Base-by-base conservation (phyloP, 2,113 vertebrate genomes). In the Megaptera novaeangliae region DNA sequence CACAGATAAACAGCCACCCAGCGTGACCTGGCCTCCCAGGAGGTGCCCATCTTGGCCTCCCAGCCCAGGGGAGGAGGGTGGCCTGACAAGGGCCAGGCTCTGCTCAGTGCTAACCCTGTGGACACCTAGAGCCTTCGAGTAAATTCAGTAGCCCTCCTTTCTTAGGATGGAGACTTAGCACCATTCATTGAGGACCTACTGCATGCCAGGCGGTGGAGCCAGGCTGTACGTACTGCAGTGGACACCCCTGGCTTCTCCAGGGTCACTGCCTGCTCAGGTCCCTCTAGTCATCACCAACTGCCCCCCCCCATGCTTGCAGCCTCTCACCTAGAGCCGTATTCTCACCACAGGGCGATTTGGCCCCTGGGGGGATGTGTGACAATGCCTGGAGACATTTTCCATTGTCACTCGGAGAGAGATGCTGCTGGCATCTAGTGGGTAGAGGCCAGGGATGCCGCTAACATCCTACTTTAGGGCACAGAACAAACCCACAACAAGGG, bases 1-100 rank as follows among this genome's bases (percentile, higher is more conserved):
- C 74, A 86, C 36, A 61, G 97, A 98, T 97, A 99, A 99, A 98
- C 98, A 99, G 98, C 97, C 94, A 87, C 97, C 14, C 64, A 97
- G 98, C 68, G 25, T 31, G 88, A 72, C 81, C 95, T 57, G 68
- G 92, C n/a, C 95, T 88, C 78, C 0, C 44, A 87, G 90, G 80
- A 93, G 36, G 12, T 88, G 64, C 74, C 85, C 93, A 29, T 90
- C 63, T 55, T 20, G 94, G 92, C 74, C 89, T 91, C 78, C 34
- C 63, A 57, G 78, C 64, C 84, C 84, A 0, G 66, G 89, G 94
- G 83, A 87, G 0, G 0, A 87, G 0, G 0, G 36, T 2, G 69
- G 34, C 34, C 68, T 69, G 81, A 20, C 49, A 46, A 83, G 81
- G 44, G 8, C 34, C 27, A 39, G 25, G 29, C 74, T 21, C 23